Percentiles rank a stretch among this genome's conserved stretches.
phyloP scores from a whole-genome alignment of 2,113 vertebrate genomes.

The Pampusana beccarii region DNA sequence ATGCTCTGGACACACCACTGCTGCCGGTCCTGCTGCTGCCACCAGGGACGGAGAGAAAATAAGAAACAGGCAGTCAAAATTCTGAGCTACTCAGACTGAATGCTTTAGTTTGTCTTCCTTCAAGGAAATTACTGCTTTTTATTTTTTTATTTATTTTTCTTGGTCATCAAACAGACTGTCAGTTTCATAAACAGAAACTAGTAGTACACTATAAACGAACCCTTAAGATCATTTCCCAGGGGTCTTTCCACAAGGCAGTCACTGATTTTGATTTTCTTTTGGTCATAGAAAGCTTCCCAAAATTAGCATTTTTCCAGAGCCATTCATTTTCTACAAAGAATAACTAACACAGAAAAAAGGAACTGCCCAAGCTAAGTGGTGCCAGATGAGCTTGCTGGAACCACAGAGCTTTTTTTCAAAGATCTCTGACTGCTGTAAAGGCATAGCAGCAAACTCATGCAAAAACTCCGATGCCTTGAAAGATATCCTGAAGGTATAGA shows the following conservation, averaged over 20 bases:
- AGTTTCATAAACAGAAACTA: slow-evolving; percentile 43
- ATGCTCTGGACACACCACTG: not conserved
- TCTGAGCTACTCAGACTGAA: not conserved
- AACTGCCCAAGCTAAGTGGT: slow-evolving; percentile 37
- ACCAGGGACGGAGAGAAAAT: not conserved
- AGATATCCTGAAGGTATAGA: not conserved
- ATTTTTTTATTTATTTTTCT: not conserved
- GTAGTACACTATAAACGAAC: slow-evolving; percentile 9
- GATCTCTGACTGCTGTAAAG: slow-evolving; percentile 45
- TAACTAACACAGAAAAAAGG: slow-evolving; percentile 20
- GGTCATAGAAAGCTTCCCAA: slow-evolving; percentile 46
- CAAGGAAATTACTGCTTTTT: slow-evolving; percentile 16
- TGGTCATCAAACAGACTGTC: slow-evolving; percentile 29
- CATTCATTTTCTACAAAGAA: slow-evolving; percentile 66
- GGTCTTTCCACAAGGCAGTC: slow-evolving; percentile 1
- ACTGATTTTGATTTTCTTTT: slow-evolving; percentile 53
- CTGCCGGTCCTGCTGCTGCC: not conserved
- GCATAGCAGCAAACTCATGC: slow-evolving; percentile 30
- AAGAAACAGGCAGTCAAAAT: not conserved
- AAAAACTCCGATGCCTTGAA: slow-evolving; percentile 33
- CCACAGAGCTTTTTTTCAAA: slow-evolving; percentile 55
- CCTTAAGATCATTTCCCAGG: slow-evolving; percentile 23
- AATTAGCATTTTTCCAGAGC: slow-evolving; percentile 63
- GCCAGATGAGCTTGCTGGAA: slow-evolving; percentile 68
- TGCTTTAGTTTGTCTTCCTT: not conserved